Evolutionary conservation across 2,113 vertebrate species (phyloP).

Genomic region (Ameiurus melas): DNA sequence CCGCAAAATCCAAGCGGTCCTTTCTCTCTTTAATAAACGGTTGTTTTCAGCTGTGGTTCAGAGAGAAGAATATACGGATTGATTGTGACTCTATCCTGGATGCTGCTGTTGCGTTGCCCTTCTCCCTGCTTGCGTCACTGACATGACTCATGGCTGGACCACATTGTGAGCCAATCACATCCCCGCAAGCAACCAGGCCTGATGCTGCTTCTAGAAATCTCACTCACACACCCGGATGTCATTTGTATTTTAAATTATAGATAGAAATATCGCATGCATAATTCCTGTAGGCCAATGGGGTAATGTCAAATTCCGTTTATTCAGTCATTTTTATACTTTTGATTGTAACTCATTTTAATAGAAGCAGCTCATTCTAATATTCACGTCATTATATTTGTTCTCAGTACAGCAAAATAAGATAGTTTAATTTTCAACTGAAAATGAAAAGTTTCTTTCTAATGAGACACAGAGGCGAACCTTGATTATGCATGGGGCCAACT

Average conservation of each 20-base stretch:
- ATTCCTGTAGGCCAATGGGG: not conserved
- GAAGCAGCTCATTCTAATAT: not conserved
- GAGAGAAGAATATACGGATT: not conserved
- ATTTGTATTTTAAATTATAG: not conserved
- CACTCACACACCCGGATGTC: not conserved
- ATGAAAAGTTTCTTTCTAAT: not conserved
- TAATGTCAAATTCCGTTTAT: not conserved
- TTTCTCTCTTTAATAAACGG: conserved; percentile 5
- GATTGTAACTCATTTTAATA: not conserved
- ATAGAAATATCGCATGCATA: not conserved
- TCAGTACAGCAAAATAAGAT: not conserved
- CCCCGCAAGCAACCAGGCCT: conserved; percentile 47
- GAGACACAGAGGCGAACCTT: too few relatives aligned
- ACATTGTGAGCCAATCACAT: conserved; percentile 46
- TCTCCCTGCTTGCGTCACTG: conserved; percentile 59
- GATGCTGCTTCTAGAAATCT: conserved; percentile 43
- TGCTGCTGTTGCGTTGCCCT: conserved; percentile 48
- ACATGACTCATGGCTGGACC: conserved; percentile 54
- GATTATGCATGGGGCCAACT: too few relatives aligned
- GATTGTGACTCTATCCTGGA: conserved; percentile 36
- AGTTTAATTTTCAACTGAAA: not conserved
- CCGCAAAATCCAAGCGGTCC: conserved; percentile 44
- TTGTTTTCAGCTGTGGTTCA: not conserved
- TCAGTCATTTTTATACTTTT: not conserved
- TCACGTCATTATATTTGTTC: not conserved